phyloP scores from a whole-genome alignment of 2,888 invertebrate species.

The Microctonus aethiopoides region DNA sequence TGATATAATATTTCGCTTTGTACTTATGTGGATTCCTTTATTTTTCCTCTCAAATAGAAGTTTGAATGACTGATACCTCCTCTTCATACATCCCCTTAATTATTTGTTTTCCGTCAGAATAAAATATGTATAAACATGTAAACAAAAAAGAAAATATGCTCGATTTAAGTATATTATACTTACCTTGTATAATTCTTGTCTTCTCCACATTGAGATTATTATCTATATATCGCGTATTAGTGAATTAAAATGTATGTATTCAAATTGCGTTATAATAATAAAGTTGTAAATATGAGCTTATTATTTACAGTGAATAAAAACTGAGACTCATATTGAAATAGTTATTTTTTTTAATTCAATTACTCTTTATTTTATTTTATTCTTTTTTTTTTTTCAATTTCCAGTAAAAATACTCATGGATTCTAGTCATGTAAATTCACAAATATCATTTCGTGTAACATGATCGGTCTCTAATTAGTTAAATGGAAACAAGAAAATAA shows the following conservation, averaged over 20 bases:
- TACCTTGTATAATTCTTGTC: not conserved
- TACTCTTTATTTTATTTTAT: not conserved
- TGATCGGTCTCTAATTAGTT: not conserved
- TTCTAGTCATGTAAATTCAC: conserved; percentile 7
- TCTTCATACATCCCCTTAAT: conserved; percentile 27
- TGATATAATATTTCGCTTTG: conserved; percentile 39
- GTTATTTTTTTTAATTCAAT: not conserved
- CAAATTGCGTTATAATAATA: not conserved
- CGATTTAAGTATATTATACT: not conserved
- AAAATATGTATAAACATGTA: not conserved
- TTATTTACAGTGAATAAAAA: not conserved
- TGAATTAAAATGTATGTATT: conserved; percentile 29
- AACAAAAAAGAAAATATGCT: not conserved
- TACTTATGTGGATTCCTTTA: conserved; percentile 37
- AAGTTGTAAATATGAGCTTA: not conserved
- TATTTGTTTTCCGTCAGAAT: not conserved
- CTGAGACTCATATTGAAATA: not conserved
- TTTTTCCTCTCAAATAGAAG: conserved; percentile 25
- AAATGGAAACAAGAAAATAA: not conserved
- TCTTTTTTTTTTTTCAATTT: too few relatives aligned
- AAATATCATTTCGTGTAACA: not conserved
- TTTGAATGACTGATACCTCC: conserved; percentile 31
- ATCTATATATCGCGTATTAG: not conserved
- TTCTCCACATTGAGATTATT: not conserved
- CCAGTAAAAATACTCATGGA: conserved; percentile 13